phyloP scores from a whole-genome alignment of 2,113 vertebrate genomes.

The Ceratotherium simum region DNA sequence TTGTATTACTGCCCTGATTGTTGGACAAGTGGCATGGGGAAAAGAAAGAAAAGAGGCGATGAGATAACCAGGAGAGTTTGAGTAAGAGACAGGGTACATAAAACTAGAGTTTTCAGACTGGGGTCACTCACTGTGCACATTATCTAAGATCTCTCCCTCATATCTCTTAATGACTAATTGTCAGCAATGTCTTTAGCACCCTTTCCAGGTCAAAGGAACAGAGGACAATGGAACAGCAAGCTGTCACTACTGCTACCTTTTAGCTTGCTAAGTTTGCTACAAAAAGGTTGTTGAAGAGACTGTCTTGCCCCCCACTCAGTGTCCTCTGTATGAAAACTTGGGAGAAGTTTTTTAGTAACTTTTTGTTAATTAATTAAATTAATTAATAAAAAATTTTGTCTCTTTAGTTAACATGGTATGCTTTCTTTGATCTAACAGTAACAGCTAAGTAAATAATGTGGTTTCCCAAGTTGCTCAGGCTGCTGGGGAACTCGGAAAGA shows the following conservation, averaged over 20 bases:
- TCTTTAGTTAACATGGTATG: background rate
- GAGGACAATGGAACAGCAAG: background rate
- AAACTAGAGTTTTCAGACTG: no score
- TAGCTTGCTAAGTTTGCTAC: no score
- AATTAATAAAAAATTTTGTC: background rate
- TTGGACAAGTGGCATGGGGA: background rate
- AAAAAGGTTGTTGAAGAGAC: background rate
- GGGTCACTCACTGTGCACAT: background rate
- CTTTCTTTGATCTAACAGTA: background rate
- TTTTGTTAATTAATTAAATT: no score
- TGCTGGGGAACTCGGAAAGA: background rate
- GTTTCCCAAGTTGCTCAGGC: background rate
- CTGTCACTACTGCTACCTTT: background rate
- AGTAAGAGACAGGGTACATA: background rate
- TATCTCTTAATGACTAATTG: background rate
- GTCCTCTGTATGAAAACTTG: background rate
- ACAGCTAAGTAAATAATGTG: background rate
- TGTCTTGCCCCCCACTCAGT: background rate
- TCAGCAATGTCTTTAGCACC: background rate
- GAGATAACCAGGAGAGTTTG: background rate
- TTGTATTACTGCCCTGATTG: background rate
- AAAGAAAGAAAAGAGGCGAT: background rate
- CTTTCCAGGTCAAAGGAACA: background rate
- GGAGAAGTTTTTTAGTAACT: background rate
- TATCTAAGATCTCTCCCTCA: background rate